These are phyloP conservation scores for Aphrocallistes beatrix DNA, from an alignment of 37 sponge, comb jelly and placozoan genomes.

Conservation along the genomic window DNA sequence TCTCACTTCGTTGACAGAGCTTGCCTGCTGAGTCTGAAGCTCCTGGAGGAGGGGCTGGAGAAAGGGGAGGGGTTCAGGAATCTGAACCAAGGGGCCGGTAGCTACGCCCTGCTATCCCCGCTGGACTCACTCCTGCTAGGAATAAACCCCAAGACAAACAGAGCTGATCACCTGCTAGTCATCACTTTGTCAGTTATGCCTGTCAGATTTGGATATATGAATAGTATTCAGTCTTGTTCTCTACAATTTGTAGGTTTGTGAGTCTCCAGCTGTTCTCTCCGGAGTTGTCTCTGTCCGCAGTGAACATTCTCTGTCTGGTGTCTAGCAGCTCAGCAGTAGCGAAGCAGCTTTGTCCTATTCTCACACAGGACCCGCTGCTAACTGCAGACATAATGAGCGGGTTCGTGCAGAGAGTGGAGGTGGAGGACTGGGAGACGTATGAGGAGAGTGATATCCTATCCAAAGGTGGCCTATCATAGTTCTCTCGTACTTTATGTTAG, in stretches of 20 bases:
- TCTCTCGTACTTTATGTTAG: too few relatives aligned
- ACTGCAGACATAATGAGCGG: not conserved
- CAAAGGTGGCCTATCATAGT: not conserved
- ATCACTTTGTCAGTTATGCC: conserved; percentile 63
- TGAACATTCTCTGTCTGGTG: conserved; percentile 47
- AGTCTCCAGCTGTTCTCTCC: conserved; percentile 36
- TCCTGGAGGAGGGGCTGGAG: conserved; percentile 58
- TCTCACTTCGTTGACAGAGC: conserved; percentile 41
- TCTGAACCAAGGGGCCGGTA: conserved; percentile 22
- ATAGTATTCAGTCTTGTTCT: not conserved
- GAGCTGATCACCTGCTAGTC: conserved; percentile 60
- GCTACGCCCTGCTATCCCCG: conserved; percentile 37
- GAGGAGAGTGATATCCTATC: conserved; percentile 7
- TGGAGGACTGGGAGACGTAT: conserved; percentile 15
- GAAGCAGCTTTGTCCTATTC: conserved; percentile 26
- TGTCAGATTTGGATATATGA: not conserved
- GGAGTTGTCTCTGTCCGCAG: conserved; percentile 61
- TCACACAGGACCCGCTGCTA: conserved; percentile 40
- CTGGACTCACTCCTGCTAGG: conserved; percentile 64
- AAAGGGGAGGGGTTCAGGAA: conserved; percentile 45
- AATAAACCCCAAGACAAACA: conserved; percentile 57
- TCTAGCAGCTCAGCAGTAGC: conserved; percentile 28
- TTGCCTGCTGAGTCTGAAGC: conserved; percentile 53
- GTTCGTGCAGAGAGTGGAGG: conserved; percentile 7
- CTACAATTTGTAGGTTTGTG: conserved; percentile 46